Evolutionary conservation across 2,888 invertebrate species (phyloP), one percentile per base, ranked within the genome.

Genomic region (Agonopterix arenella): DNA sequence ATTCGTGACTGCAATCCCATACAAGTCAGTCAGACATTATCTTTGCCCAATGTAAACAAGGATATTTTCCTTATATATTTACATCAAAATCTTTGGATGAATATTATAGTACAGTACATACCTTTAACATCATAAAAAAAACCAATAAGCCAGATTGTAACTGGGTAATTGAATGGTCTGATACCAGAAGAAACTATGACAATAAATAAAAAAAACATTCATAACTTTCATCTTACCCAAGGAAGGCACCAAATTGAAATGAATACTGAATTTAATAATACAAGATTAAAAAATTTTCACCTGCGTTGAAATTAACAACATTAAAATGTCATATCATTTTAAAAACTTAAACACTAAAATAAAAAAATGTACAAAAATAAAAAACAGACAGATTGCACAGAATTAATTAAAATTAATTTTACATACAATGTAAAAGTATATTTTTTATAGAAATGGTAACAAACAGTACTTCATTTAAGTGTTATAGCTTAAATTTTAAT

Each of bases 341-440:
- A 60, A 76, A 76, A 76, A 67, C 69, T 72, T 68, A 73, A 58
- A 55, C 46, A 59, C 65, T 67, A 69, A 57, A 62, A 64, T 62
- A 64, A 74, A 74, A 42, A 72, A 79, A 68, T 70, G 69, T 77
- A 80, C 74, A 83, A 78, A 80, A 78, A 67, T 79, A 76, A 75
- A 77, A 56, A 79, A 77, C 51, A 55, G 58, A 74, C 58, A 73
- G 66, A 85, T 84, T 84, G 84, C 84, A 85, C 80, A 76, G 11
- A 69, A 75, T 62, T 67, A 70, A 66, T 59, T 67, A 67, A 68
- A 66, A 62, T 71, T 67, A 61, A 66, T 51, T 60, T 70, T 67
- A 74, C 56, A 62, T 65, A 67, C 54, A 64, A 64, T 65, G 62
- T 64, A 64, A 66, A 67, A 70, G 28, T 67, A 65, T 64, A 62